Percentiles rank a stretch among this genome's conserved stretches.
phyloP scores from a whole-genome alignment of 2,888 invertebrate species.

The Acleris sparsana region DNA sequence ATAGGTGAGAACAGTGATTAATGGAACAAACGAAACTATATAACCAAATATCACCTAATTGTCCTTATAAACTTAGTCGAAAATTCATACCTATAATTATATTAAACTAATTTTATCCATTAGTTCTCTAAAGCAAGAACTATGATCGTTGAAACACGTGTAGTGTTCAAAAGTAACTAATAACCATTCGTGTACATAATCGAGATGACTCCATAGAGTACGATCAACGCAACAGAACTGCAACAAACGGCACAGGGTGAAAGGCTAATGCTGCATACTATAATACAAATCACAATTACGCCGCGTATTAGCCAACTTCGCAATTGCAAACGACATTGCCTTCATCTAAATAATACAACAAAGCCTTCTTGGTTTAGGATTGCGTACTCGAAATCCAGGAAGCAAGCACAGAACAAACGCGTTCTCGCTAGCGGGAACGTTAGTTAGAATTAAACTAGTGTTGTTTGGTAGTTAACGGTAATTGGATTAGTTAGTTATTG shows the following conservation, averaged over 20 bases:
- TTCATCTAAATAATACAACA: slow-evolving; percentile 36
- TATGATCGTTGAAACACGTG: background rate
- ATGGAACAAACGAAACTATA: no score
- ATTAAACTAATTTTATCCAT: no score
- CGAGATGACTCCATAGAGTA: slow-evolving; percentile 28
- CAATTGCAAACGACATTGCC: slow-evolving; percentile 36
- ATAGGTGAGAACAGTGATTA: no score
- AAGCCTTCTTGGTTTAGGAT: slow-evolving; percentile 25
- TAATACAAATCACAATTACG: slow-evolving; percentile 38
- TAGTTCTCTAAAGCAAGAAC: no score
- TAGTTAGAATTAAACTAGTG: background rate
- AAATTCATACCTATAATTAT: no score
- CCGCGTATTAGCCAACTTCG: slow-evolving; percentile 31
- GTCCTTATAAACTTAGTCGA: no score
- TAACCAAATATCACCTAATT: no score
- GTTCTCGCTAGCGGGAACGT: slow-evolving; percentile 6
- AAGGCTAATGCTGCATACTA: slow-evolving; percentile 29
- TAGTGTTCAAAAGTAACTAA: slow-evolving; percentile 14
- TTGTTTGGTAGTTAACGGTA: slow-evolving; percentile 1
- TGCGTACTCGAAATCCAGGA: slow-evolving; percentile 26
- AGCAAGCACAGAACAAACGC: slow-evolving; percentile 1
- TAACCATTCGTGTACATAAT: slow-evolving; percentile 9
- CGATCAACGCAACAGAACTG: slow-evolving; percentile 31
- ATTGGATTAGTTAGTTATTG: slow-evolving; percentile 2
- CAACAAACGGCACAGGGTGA: slow-evolving; percentile 31